phyloP scores from a whole-genome alignment of 2,113 vertebrate genomes.

The Vulpes lagopus region DNA sequence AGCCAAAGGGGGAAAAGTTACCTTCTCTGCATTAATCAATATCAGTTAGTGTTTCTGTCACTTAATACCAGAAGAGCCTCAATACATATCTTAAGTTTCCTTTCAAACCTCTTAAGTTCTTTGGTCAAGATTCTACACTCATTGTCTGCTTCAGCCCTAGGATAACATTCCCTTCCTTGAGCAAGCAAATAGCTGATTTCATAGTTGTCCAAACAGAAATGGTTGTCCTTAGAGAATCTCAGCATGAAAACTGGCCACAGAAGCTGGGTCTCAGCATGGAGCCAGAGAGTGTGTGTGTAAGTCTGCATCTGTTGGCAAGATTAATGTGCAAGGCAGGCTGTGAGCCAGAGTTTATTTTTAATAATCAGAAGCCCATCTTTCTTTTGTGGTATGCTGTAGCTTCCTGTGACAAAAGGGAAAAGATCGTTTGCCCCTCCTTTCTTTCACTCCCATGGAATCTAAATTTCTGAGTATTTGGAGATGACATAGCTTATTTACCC shows the following conservation, averaged over 20 bases:
- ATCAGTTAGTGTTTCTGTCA: background rate
- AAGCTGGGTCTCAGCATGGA: slow-evolving; percentile 28
- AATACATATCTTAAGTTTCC: background rate
- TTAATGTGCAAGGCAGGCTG: slow-evolving; percentile 7
- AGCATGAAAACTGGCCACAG: slow-evolving; percentile 22
- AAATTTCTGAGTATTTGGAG: slow-evolving; percentile 4
- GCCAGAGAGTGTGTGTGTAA: background rate
- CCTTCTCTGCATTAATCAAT: background rate
- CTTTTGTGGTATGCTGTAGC: slow-evolving; percentile 59
- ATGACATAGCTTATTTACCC: background rate
- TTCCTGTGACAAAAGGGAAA: slow-evolving; percentile 3
- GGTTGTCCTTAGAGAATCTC: slow-evolving; percentile 62
- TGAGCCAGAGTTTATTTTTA: slow-evolving; percentile 68
- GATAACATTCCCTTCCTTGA: background rate
- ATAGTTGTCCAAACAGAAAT: slow-evolving; percentile 48
- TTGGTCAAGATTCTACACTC: background rate
- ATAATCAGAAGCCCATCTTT: slow-evolving; percentile 51
- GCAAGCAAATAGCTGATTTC: slow-evolving; percentile 27
- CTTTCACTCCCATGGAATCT: background rate
- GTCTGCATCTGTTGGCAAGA: slow-evolving; percentile 60
- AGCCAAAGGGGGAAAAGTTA: background rate
- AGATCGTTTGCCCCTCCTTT: background rate
- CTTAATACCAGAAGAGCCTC: background rate
- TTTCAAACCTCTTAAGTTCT: background rate
- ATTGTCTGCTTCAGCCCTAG: background rate